Evolutionary conservation across 2,888 invertebrate species (phyloP).

Genomic region (Himalopsyche japonica): DNA sequence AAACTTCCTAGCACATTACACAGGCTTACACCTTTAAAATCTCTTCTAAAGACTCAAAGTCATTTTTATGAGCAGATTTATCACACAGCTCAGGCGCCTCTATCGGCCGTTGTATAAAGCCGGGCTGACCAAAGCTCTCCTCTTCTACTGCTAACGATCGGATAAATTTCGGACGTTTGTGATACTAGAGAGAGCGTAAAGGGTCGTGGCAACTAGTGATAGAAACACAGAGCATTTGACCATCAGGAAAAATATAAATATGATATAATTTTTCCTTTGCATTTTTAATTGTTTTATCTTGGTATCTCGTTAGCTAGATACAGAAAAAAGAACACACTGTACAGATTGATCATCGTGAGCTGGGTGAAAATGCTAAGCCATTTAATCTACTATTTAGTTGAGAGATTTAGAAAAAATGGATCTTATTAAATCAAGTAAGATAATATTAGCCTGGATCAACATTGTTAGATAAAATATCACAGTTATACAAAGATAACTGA

Average conservation of each 20-base stretch:
- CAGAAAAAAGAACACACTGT: no score
- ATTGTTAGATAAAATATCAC: no score
- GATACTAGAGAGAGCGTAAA: background rate
- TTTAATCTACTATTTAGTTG: no score
- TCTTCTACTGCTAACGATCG: background rate
- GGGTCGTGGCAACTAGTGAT: background rate
- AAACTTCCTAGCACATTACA: background rate
- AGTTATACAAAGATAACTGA: no score
- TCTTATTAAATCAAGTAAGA: no score
- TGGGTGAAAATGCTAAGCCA: no score
- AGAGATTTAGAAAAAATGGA: no score
- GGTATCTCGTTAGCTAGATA: no score
- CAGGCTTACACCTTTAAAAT: background rate
- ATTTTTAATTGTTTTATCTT: no score
- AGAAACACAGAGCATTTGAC: background rate
- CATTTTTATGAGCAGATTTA: background rate
- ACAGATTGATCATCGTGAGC: no score
- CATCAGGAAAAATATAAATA: background rate
- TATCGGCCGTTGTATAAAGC: background rate
- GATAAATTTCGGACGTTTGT: background rate
- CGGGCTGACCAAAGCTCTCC: background rate
- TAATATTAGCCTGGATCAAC: no score
- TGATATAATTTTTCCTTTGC: no score
- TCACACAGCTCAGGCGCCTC: background rate
- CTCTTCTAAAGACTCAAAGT: background rate